Conservation (phyloP, 2,888 invertebrate species). For the Melitaea athalia region DNA sequence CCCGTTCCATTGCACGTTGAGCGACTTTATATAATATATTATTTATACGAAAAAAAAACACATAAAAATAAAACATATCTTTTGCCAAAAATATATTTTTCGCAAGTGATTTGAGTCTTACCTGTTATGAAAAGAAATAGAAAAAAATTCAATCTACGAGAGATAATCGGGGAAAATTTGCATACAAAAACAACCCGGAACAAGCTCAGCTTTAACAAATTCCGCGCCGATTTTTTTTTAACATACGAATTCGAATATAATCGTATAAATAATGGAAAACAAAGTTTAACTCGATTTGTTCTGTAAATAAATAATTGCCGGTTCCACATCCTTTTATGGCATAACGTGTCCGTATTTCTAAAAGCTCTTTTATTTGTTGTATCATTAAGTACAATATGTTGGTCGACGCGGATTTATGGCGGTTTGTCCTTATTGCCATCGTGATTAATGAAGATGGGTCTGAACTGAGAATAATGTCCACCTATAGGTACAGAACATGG, state of each 20-base stretch:
- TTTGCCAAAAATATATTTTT: too few relatives aligned
- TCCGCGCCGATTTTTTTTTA: not conserved
- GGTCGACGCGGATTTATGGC: slow-evolving; percentile 60
- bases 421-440: slow-evolving; percentile 61
- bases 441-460: slow-evolving; percentile 64
- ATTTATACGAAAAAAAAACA: too few relatives aligned
- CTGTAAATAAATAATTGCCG: slow-evolving; percentile 22
- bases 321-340: slow-evolving; percentile 20
- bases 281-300: slow-evolving; percentile 12
- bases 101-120: too few relatives aligned
- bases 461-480: slow-evolving; percentile 23
- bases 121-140: too few relatives aligned
- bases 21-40: too few relatives aligned
- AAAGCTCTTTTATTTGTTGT: slow-evolving; percentile 58
- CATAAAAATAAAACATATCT: too few relatives aligned
- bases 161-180: slow-evolving; percentile 19
- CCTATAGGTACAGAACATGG: slow-evolving; percentile 5
- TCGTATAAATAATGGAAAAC: slow-evolving; percentile 12
- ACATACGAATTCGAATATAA: not conserved
- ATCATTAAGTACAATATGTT: slow-evolving; percentile 61
- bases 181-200: slow-evolving; percentile 18
- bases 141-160: too few relatives aligned
- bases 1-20: too few relatives aligned
- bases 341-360: slow-evolving; percentile 18
- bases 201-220: slow-evolving; percentile 25